Evolutionary conservation across 2,797 vertebrate genomes (phyloP).

Genomic region (Ceryle rudis): DNA sequence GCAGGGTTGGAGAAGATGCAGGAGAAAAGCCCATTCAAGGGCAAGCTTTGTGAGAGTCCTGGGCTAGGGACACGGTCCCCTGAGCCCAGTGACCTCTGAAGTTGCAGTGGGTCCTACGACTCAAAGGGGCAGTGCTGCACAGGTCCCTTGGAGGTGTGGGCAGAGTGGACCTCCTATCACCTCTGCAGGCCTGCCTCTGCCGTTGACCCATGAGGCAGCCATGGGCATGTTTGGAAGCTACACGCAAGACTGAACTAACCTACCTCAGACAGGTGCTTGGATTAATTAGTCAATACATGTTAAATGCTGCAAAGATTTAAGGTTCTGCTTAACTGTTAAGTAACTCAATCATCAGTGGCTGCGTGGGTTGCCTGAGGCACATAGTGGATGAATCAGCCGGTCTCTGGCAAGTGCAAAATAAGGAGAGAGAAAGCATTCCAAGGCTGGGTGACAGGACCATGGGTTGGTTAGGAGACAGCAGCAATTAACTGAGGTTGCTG

Average conservation of each 20-base stretch:
- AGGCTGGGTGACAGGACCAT: background rate
- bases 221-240: slow-evolving; percentile 10
- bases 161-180: background rate
- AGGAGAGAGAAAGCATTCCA: slow-evolving; percentile 18
- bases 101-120: accelerated
- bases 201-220: background rate
- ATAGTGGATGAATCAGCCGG: slow-evolving; percentile 13
- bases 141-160: background rate
- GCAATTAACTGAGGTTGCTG: background rate
- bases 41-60: background rate
- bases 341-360: slow-evolving; percentile 55
- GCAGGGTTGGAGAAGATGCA: background rate
- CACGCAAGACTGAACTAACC: slow-evolving; percentile 50
- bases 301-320: slow-evolving; percentile 63
- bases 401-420: slow-evolving; percentile 34
- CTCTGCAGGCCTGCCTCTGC: background rate
- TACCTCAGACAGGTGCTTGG: slow-evolving; percentile 46
- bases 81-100: background rate
- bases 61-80: accelerated
- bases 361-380: slow-evolving; percentile 51
- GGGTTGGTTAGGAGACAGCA: background rate
- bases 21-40: background rate
- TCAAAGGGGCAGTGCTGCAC: background rate
- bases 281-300: slow-evolving; percentile 64
- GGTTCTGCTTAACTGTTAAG: slow-evolving; percentile 43